A percentile compares a stretch with the other conserved stretches of the same genome.
Conservation (phyloP, 1,140 invertebrate genomes). For the Drosophila bipectinata region DNA sequence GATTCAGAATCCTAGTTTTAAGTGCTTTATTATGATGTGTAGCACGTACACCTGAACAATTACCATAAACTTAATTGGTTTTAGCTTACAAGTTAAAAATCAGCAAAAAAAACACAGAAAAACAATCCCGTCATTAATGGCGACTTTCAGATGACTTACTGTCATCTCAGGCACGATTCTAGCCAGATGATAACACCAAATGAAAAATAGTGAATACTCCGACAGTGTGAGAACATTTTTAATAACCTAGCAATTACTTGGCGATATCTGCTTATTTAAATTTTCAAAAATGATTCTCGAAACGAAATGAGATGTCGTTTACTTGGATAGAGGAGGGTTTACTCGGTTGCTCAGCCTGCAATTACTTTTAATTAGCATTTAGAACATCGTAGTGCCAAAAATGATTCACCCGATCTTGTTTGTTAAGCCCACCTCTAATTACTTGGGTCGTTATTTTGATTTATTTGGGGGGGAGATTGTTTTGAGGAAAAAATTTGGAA, state of each 20-base stretch:
- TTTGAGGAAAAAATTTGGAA: neutral
- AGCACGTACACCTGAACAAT: constrained; percentile 39
- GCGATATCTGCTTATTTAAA: constrained; percentile 49
- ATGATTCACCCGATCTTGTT: constrained; percentile 39
- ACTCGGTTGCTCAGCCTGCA: constrained; percentile 33
- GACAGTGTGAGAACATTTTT: constrained; percentile 72
- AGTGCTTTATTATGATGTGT: constrained; percentile 33
- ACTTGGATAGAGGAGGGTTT: constrained; percentile 8
- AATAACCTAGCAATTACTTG: constrained; percentile 66
- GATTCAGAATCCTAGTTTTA: neutral
- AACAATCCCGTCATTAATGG: constrained; percentile 60
- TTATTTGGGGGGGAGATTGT: constrained; percentile 13
- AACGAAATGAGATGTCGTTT: constrained; percentile 63
- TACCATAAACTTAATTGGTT: constrained; percentile 56
- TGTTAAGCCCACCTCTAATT: constrained; percentile 22
- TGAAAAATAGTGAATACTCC: constrained; percentile 47
- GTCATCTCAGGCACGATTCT: constrained; percentile 64
- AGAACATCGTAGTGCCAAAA: constrained; percentile 48
- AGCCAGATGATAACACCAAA: constrained; percentile 35
- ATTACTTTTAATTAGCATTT: constrained; percentile 71
- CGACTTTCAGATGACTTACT: constrained; percentile 75
- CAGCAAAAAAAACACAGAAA: constrained; percentile 8
- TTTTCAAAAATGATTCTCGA: constrained; percentile 41
- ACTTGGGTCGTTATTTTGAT: constrained; percentile 41
- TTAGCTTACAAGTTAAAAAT: constrained; percentile 25